Evolutionary conservation across 2,888 invertebrate genomes (phyloP).

Genomic region (Pecten maximus): DNA sequence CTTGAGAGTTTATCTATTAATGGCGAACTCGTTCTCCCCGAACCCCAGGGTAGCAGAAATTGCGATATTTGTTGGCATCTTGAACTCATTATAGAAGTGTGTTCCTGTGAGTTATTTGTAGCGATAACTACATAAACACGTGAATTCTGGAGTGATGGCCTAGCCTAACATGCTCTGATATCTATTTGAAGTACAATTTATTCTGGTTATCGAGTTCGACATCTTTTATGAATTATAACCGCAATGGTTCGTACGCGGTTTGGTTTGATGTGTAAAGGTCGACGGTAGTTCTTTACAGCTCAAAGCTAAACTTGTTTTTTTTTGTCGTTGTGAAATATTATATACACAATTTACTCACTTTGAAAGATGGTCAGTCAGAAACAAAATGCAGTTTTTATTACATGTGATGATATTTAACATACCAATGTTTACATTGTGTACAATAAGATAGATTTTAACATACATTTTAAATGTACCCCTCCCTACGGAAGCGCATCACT

Average conservation of each 20-base stretch:
- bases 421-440: too few species aligned
- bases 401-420: background rate
- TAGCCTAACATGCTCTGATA: background rate
- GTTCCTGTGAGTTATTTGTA: background rate
- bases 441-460: too few species aligned
- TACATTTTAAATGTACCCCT: too few species aligned
- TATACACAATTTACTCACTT: background rate
- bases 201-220: background rate
- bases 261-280: background rate
- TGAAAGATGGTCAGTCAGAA: background rate
- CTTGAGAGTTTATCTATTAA: too few species aligned
- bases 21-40: too few species aligned
- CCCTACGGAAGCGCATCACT: too few species aligned
- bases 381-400: background rate
- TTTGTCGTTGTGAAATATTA: background rate
- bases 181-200: conserved; percentile 24
- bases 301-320: background rate
- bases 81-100: background rate
- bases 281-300: background rate
- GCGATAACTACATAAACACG: background rate
- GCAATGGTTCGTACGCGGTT: background rate
- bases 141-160: background rate
- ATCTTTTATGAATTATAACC: conserved; percentile 15
- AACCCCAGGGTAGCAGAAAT: too few species aligned
- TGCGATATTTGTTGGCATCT: background rate